Percentiles rank a stretch among this genome's conserved stretches.
These are phyloP conservation scores for Cryptocephalus moraei DNA, from an alignment of 2,888 invertebrate species.

Conservation along the genomic window DNA sequence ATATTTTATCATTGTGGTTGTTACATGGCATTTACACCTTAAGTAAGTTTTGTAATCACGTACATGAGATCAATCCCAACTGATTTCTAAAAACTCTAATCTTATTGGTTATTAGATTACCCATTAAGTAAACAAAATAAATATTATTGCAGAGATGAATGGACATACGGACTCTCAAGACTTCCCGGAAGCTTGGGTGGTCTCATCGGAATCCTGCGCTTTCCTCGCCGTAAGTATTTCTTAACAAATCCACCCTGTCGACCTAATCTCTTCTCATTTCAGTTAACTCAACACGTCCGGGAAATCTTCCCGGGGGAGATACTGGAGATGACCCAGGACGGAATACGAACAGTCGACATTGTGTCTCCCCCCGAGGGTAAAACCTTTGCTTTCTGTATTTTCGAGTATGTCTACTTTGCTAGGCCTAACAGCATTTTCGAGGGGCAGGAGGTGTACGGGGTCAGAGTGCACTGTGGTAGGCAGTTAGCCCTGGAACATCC, in stretches of 20 bases:
- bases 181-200: slow-evolving; percentile 82
- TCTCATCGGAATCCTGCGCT: slow-evolving; percentile 94
- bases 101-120: no score
- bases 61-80: no score
- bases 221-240: slow-evolving; percentile 56
- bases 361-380: slow-evolving; percentile 70
- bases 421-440: slow-evolving; percentile 92
- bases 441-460: slow-evolving; percentile 93
- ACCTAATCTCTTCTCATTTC: background rate
- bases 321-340: slow-evolving; percentile 76
- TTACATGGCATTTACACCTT: no score
- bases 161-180: slow-evolving; percentile 37
- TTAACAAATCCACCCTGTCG: background rate
- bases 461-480: slow-evolving; percentile 84
- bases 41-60: no score
- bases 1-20: no score
- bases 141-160: slow-evolving; percentile 10
- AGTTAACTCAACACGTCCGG: slow-evolving; percentile 75
- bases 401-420: slow-evolving; percentile 98
- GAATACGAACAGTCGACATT: slow-evolving; percentile 76
- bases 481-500: slow-evolving; percentile 85
- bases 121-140: no score
- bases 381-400: slow-evolving; percentile 91
- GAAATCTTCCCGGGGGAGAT: slow-evolving; percentile 93
- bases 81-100: no score